Evolutionary conservation across 2,113 vertebrate species (phyloP), one percentile per base, ranked within the genome.

Genomic region (Dasypus novemcinctus): DNA sequence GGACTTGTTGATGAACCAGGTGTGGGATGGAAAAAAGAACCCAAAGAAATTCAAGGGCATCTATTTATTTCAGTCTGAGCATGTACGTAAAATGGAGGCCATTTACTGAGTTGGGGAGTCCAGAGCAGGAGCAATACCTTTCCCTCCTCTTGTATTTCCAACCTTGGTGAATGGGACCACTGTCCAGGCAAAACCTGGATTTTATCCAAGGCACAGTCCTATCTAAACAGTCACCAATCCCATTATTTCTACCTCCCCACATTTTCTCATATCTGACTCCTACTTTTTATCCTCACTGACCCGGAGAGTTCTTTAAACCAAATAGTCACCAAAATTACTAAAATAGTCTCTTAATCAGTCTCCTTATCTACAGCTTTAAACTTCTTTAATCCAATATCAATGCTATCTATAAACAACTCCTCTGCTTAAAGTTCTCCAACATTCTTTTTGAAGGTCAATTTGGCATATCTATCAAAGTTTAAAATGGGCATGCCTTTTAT

Each of bases 251-350:
- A 13, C 25, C 14, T 88, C 83, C 41, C 43, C 82, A 74, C 38
- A 86, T 25, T 93, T 75, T 95, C 54, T 92, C 61, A 82, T 46
- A 63, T 75, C 49, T 86, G 23, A 63, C 31, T 6, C 31, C 7
- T 87, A 52, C 43, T 94, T 91, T 71, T 61, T 18, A 80, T 75
- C 83, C 21, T 52, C 31, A 89, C 17, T 69, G 54, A 85, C 33
- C 25, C 36, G 5, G n/a, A 63, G 36, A 64, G 54, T 21, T 90
- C 81, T 68, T 90, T 82, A 90, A 63, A 87, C 36, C 31, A 46
- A 91, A 94, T 79, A 91, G n/a, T 72, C n/a, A 88, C 25, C 68
- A 81, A 90, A 23, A 79, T 31, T 66, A 84, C 11, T 88, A 76
- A 82, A 85, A 68, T 83, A 21, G 41, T 21, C 63, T 23, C 49